Evolutionary conservation across 92 coral and sea anemone species (phyloP).

Genomic region (Palythoa heliodiscus): DNA sequence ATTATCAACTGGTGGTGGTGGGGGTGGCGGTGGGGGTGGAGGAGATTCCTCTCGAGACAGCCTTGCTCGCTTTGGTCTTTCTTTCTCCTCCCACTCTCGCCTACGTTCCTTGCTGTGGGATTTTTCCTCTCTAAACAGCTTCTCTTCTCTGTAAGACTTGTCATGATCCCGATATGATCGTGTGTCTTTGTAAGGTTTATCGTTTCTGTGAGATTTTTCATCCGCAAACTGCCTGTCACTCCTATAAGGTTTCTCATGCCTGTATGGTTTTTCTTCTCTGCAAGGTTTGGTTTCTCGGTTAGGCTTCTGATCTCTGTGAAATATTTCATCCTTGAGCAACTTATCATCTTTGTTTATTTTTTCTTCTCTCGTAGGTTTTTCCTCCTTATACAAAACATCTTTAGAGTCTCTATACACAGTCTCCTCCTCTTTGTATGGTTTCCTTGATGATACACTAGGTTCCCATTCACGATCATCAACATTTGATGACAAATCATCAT

Average conservation of each 20-base stretch:
- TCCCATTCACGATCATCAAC: conserved; percentile 37
- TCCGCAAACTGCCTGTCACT: conserved; percentile 23
- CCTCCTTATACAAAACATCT: conserved; percentile 22
- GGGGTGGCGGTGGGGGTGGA: conserved; percentile 97
- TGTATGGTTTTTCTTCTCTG: conserved; percentile 26
- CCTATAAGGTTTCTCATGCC: conserved; percentile 1
- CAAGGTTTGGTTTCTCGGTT: background rate
- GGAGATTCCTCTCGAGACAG: conserved; percentile 83
- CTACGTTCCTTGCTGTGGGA: conserved; percentile 76
- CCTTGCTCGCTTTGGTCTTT: conserved; percentile 74
- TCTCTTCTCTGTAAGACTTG: conserved; percentile 38
- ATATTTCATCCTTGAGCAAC: conserved; percentile 12
- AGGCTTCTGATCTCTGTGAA: background rate
- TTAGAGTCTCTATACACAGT: background rate
- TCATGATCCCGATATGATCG: conserved; percentile 32
- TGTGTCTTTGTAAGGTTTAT: conserved; percentile 13
- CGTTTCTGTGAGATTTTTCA: conserved; percentile 16
- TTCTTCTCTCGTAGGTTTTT: conserved; percentile 16
- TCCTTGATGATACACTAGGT: conserved; percentile 62
- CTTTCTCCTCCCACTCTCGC: conserved; percentile 64
- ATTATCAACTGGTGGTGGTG: conserved; percentile 79
- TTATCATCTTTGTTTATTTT: conserved; percentile 22
- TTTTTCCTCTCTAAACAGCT: conserved; percentile 41
- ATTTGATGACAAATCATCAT: conserved; percentile 48
- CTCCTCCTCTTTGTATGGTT: conserved; percentile 37